Conservation (phyloP, 2,888 invertebrate genomes). For the Sceliomorpha sp. region DNA sequence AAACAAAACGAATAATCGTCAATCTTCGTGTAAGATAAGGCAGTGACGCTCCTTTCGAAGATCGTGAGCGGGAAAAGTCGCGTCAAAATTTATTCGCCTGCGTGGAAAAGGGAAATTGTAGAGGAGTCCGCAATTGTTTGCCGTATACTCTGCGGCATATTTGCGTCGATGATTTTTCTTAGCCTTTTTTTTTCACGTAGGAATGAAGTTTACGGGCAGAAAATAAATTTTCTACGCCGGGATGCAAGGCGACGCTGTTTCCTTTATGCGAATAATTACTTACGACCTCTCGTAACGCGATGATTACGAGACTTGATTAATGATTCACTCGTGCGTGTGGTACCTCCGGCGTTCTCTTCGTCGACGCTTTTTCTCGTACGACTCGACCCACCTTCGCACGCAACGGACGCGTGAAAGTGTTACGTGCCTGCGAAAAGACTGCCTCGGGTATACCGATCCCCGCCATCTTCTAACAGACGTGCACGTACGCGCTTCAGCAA, state of each 20-base stretch:
- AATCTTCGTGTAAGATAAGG: constrained; percentile 46
- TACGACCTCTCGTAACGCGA: neutral
- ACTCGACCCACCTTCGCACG: too few species aligned
- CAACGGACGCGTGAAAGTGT: too few species aligned
- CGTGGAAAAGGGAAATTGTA: too few species aligned
- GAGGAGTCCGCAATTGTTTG: too few species aligned
- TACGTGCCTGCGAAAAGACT: too few species aligned
- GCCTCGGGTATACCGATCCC: too few species aligned
- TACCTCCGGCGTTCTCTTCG: neutral
- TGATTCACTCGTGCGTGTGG: constrained; percentile 1
- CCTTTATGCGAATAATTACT: constrained; percentile 9
- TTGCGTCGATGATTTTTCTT: too few species aligned
- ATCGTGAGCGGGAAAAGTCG: constrained; percentile 35
- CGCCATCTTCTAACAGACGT: too few species aligned
- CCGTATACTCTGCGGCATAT: too few species aligned
- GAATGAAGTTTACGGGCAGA: too few species aligned
- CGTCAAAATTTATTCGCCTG: constrained; percentile 31
- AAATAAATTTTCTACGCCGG: neutral
- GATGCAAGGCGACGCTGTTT: constrained; percentile 1
- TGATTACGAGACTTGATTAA: constrained; percentile 5
- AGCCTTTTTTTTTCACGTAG: neutral
- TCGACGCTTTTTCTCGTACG: too few species aligned
- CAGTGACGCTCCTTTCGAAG: constrained; percentile 16
- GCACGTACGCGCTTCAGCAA: too few species aligned
- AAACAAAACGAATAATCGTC: constrained; percentile 11